Base-by-base conservation (phyloP, 2,113 vertebrate genomes). In the Hymenochirus boettgeri region DNA sequence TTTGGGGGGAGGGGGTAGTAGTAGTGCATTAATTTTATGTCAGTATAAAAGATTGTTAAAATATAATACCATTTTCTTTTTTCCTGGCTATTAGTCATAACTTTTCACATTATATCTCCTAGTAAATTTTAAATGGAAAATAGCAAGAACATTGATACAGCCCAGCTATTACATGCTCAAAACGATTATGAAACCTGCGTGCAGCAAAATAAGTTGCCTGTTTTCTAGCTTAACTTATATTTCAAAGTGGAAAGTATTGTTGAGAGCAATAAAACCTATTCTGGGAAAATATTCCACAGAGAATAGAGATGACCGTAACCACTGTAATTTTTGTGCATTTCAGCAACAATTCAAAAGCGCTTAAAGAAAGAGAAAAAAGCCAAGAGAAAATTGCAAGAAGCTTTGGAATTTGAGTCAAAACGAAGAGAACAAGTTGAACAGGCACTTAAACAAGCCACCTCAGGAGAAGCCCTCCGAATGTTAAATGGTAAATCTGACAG, bases 341-440 rank as follows among this genome's bases (percentile, higher is more conserved):
- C 78, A 96, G 93, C 82, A 71, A 92, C 85, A 70, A 94, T 93
- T 79, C 92, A 94, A 76, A 94, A 92, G 77, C 88, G 89, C 67
- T 82, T 94, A 81, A 93, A 93, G 82, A 93, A 93, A 79, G 93
- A 95, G 80, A 96, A 94, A 77, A 96, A 92, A 75, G 85, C 84
- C 0, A 96, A 94, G 79, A 92, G 91, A 86, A 96, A 92, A 90
- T 82, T 97, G 72, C 94, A 94, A 71, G 93, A 96, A 77, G 93
- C 88, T 27, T 75, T 97, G 73, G 91, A 92, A 75, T 92, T 93
- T 61, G 92, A 96, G 74, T 90, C 88, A 2, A 93, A 95, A 75
- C 85, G 90, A 51, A 70, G 93, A 55, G 91, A 93, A 66, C 89
- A 95, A 86, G 89, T 90, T 80, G 92, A 91, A 26, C 92, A 93